phyloP scores from a whole-genome alignment of 2,113 vertebrate genomes.

The Lepus timidus region DNA sequence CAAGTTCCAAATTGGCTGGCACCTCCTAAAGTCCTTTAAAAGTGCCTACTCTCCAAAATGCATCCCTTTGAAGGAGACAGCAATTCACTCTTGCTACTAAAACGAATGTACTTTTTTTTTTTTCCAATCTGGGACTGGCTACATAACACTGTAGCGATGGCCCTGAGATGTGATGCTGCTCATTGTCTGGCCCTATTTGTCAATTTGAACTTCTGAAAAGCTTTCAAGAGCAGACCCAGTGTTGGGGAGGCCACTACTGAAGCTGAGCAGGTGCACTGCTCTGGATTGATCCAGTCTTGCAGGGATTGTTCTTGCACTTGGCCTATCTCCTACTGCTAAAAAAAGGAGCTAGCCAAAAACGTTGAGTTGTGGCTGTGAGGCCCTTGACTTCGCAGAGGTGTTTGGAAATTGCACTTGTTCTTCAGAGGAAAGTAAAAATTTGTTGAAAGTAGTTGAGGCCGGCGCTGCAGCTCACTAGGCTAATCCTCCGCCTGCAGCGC shows the following conservation, averaged over 20 bases:
- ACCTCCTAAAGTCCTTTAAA: slow-evolving; percentile 70
- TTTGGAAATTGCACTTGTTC: slow-evolving; percentile 56
- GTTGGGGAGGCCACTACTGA: not conserved
- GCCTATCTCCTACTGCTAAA: not conserved
- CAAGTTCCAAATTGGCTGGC: slow-evolving; percentile 69
- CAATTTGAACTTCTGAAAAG: slow-evolving; percentile 42
- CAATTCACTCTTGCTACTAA: slow-evolving; percentile 65
- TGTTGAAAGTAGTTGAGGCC: not conserved
- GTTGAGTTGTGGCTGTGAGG: not conserved
- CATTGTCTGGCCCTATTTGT: not conserved
- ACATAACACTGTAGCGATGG: not conserved
- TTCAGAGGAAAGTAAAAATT: slow-evolving; percentile 57
- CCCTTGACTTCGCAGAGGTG: slow-evolving; percentile 64
- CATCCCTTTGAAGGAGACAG: slow-evolving; percentile 74
- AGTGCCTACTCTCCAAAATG: slow-evolving; percentile 69
- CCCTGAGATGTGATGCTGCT: slow-evolving; percentile 2
- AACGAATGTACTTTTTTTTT: slow-evolving; percentile 47
- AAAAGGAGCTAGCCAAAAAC: slow-evolving; percentile 49
- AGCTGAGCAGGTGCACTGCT: not conserved
- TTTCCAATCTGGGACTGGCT: slow-evolving; percentile 39
- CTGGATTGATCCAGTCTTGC: not conserved
- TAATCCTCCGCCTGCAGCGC: no score
- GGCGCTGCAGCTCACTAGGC: no score
- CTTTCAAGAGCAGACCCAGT: not conserved
- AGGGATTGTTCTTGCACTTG: not conserved